A percentile compares a stretch with the other conserved stretches of the same genome.
phyloP scores from a whole-genome alignment of 2,797 vertebrate species.

The Cebuella pygmaea region DNA sequence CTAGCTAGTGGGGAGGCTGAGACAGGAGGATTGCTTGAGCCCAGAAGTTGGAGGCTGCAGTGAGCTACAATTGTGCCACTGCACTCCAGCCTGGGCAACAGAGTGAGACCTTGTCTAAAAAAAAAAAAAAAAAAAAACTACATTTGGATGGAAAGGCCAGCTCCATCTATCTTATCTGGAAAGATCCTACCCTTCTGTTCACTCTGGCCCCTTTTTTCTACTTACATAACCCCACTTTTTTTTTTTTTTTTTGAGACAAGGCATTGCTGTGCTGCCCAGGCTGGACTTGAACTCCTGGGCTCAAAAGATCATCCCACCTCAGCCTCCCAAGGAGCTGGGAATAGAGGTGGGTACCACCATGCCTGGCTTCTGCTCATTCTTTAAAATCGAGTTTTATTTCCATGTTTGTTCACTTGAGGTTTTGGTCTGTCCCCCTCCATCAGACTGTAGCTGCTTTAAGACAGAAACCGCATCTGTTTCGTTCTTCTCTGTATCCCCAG shows the following conservation, averaged over 20 bases:
- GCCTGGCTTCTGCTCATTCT: background rate
- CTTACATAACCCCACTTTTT: background rate
- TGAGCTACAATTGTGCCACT: no score
- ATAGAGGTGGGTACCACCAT: no score
- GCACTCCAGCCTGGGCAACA: no score
- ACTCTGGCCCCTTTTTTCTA: background rate
- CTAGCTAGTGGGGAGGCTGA: no score
- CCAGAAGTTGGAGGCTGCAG: no score
- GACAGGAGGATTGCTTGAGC: no score
- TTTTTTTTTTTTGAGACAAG: no score
- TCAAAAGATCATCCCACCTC: no score
- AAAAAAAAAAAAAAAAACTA: background rate
- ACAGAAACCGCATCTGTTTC: background rate
- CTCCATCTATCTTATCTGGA: background rate
- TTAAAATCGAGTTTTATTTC: background rate
- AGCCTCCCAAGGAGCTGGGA: no score
- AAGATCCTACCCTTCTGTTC: background rate
- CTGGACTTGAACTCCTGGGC: no score
- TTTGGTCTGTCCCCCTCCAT: background rate
- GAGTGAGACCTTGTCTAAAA: no score
- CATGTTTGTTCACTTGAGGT: background rate
- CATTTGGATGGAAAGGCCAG: background rate
- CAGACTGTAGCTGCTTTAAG: background rate
- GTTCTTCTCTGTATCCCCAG: background rate
- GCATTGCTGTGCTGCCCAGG: no score